Percentiles rank a stretch among this genome's conserved stretches.
phyloP scores from a whole-genome alignment of 1,140 invertebrate species.

The Aphaenogaster floridana region DNA sequence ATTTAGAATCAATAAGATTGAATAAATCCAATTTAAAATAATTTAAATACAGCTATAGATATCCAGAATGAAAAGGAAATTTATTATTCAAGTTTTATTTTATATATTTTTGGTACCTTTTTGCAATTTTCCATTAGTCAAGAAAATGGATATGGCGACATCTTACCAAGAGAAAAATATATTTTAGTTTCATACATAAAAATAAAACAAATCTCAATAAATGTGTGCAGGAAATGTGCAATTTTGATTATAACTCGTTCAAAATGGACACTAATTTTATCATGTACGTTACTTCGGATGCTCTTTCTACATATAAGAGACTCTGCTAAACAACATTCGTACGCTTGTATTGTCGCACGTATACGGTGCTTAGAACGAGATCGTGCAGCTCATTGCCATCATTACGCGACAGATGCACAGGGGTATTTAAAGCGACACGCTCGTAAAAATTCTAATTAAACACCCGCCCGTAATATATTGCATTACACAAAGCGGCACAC shows the following conservation, averaged over 20 bases:
- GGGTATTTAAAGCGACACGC: slow-evolving; percentile 67
- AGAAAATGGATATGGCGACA: background rate
- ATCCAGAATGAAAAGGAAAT: background rate
- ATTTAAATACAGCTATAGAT: background rate
- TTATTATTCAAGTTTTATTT: background rate
- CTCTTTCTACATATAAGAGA: background rate
- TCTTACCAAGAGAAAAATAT: background rate
- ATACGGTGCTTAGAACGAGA: slow-evolving; percentile 31
- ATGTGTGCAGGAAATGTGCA: background rate
- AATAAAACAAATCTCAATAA: background rate
- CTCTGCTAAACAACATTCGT: background rate
- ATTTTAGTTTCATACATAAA: slow-evolving; percentile 1
- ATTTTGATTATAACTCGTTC: background rate
- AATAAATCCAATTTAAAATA: background rate
- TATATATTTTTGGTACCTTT: background rate
- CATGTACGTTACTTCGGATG: background rate
- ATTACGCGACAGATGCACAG: slow-evolving; percentile 49
- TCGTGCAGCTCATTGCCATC: slow-evolving; percentile 62
- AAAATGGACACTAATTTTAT: background rate
- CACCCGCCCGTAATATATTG: slow-evolving; percentile 62
- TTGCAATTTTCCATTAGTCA: background rate
- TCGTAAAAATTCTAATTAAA: slow-evolving; percentile 72
- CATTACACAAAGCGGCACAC: slow-evolving; percentile 67
- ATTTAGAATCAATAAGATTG: background rate
- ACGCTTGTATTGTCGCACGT: background rate